Percentiles rank a stretch among this genome's conserved stretches.
These are phyloP conservation scores for Acanthaster planci DNA, from an alignment of 35 echinoderm and acorn worm species.

Conservation along the genomic window DNA sequence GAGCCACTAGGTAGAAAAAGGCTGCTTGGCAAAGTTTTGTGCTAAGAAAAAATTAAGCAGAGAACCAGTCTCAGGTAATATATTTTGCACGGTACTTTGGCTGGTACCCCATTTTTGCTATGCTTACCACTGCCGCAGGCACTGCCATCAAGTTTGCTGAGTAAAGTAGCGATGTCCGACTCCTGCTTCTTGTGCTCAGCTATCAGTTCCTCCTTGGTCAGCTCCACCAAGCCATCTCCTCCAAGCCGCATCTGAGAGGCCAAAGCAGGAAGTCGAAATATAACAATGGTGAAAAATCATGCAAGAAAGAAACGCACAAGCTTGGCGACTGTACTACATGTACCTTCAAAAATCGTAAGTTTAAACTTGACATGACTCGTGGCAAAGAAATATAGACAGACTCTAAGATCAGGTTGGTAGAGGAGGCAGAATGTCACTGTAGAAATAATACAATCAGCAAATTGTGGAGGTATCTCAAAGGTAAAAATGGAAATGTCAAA, in stretches of 20 bases:
- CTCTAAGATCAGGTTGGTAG: too few relatives aligned
- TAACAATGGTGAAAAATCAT: too few relatives aligned
- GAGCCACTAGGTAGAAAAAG: too few relatives aligned
- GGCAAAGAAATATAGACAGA: too few relatives aligned
- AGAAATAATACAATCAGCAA: too few relatives aligned
- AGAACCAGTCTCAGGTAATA: neutral
- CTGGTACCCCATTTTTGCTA: neutral
- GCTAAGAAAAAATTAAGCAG: neutral
- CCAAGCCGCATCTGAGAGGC: conserved; percentile 72
- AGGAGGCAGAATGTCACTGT: too few relatives aligned
- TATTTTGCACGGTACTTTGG: neutral
- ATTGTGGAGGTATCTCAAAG: neutral
- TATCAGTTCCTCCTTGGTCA: conserved; percentile 63
- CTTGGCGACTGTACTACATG: too few relatives aligned
- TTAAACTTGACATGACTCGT: too few relatives aligned
- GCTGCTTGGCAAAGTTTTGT: too few relatives aligned
- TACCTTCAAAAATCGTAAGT: too few relatives aligned
- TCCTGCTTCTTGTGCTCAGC: conserved; percentile 64
- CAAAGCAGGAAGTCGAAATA: too few relatives aligned
- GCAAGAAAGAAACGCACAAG: neutral
- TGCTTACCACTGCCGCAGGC: conserved; percentile 25
- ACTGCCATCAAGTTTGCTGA: conserved; percentile 37
- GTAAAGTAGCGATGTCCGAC: conserved; percentile 50
- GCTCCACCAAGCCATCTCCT: conserved; percentile 45
- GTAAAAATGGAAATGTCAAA: neutral